A percentile compares a stretch with the other conserved stretches of the same genome.
Conservation (phyloP, 2,888 invertebrate species). For the Resseliella maxima region DNA sequence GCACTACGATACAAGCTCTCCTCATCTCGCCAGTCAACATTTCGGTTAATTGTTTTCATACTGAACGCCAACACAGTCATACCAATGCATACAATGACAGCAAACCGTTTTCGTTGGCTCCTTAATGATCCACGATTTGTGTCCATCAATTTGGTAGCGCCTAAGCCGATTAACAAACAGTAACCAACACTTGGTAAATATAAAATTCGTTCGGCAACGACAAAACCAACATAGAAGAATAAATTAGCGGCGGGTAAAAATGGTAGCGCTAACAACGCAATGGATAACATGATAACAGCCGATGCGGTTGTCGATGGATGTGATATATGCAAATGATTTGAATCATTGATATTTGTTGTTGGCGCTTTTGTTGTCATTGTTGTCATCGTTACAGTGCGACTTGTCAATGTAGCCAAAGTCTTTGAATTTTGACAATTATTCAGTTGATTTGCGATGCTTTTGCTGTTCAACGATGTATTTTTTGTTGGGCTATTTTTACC, state of each 20-base stretch:
- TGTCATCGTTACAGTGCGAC: not conserved
- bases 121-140: slow-evolving; percentile 64
- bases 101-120: slow-evolving; percentile 62
- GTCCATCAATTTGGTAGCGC: slow-evolving; percentile 70
- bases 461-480: slow-evolving; percentile 24
- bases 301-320: slow-evolving; percentile 61
- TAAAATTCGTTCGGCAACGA: slow-evolving; percentile 94
- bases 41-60: slow-evolving; percentile 82
- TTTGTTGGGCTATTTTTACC: slow-evolving; percentile 52
- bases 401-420: not conserved
- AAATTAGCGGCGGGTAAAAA: slow-evolving; percentile 96
- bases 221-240: slow-evolving; percentile 98
- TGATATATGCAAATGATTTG: slow-evolving; percentile 55
- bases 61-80: slow-evolving; percentile 77
- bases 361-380: not conserved
- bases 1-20: slow-evolving; percentile 93
- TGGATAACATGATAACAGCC: slow-evolving; percentile 71
- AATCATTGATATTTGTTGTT: not conserved
- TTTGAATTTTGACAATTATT: not conserved
- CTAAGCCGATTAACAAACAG: slow-evolving; percentile 87
- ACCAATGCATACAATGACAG: slow-evolving; percentile 66
- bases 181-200: slow-evolving; percentile 97
- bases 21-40: slow-evolving; percentile 92
- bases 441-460: not conserved
- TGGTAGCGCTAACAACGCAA: slow-evolving; percentile 86